phyloP scores from a whole-genome alignment of 2,888 invertebrate species.

The Tipula lateralis region DNA sequence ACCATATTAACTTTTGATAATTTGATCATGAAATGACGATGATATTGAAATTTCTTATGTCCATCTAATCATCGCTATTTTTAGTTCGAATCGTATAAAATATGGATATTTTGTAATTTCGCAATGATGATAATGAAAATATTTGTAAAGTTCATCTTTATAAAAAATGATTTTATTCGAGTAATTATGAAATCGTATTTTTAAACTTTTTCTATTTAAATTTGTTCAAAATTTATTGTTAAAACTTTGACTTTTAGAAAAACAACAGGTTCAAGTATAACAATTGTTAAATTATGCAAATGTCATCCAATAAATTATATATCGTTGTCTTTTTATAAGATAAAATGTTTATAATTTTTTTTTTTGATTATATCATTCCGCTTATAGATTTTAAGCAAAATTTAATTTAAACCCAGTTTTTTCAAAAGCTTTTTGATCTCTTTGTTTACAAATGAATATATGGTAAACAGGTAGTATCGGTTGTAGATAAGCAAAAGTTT shows the following conservation, averaged over 20 bases:
- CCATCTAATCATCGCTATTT: neutral
- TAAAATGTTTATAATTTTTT: neutral
- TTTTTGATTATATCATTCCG: neutral
- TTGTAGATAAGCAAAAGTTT: neutral
- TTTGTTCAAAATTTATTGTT: neutral
- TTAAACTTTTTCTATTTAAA: neutral
- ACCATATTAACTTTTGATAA: neutral
- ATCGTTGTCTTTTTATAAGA: neutral
- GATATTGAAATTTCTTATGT: neutral
- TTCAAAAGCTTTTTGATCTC: neutral
- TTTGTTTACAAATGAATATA: neutral
- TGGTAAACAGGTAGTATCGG: neutral
- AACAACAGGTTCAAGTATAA: conserved; percentile 11
- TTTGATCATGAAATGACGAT: neutral
- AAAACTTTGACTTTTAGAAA: neutral
- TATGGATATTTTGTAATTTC: neutral
- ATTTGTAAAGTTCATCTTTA: neutral
- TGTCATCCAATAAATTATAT: conserved; percentile 12
- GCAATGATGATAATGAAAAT: neutral
- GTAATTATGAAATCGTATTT: neutral
- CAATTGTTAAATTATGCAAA: neutral
- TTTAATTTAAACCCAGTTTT: neutral
- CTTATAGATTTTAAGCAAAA: neutral
- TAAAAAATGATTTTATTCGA: neutral
- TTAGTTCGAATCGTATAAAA: neutral